Percentiles rank a stretch among this genome's conserved stretches.
phyloP scores from a whole-genome alignment of 2,113 vertebrate species.

The Nycticebus coucang region DNA sequence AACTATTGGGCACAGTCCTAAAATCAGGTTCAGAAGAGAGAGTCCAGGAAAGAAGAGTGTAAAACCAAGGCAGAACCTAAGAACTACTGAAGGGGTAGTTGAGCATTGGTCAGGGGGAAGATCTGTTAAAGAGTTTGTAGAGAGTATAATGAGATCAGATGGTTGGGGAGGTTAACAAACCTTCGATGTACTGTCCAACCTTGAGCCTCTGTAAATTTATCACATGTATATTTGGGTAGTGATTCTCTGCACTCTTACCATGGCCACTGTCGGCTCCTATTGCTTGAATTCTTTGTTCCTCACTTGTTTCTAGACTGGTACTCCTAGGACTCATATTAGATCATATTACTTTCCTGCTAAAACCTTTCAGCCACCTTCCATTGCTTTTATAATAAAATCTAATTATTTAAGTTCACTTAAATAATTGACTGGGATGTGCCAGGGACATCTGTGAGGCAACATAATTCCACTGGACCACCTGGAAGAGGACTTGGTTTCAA shows the following conservation, averaged over 20 bases:
- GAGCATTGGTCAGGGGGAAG: neutral
- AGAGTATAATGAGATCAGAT: neutral
- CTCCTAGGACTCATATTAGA: neutral
- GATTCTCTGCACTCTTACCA: neutral
- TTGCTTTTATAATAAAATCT: slow-evolving; percentile 32
- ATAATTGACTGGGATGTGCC: neutral
- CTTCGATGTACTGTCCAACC: neutral
- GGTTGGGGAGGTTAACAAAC: neutral
- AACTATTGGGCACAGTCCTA: neutral
- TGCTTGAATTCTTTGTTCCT: neutral
- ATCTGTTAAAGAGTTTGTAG: neutral
- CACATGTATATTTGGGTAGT: no score
- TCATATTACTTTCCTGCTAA: neutral
- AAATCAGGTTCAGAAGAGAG: neutral
- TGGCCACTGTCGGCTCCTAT: neutral
- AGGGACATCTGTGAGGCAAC: neutral
- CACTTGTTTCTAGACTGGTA: neutral
- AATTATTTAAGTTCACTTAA: neutral
- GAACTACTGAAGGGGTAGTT: neutral
- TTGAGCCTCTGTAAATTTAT: no score
- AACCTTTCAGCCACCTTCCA: neutral
- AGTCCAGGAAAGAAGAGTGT: neutral
- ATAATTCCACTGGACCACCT: neutral
- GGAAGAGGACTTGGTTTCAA: neutral
- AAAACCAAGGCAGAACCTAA: neutral